A percentile compares a stretch with the other conserved stretches of the same genome.
phyloP scores from a whole-genome alignment of 2,888 invertebrate species.

The Pachymerium ferrugineum region DNA sequence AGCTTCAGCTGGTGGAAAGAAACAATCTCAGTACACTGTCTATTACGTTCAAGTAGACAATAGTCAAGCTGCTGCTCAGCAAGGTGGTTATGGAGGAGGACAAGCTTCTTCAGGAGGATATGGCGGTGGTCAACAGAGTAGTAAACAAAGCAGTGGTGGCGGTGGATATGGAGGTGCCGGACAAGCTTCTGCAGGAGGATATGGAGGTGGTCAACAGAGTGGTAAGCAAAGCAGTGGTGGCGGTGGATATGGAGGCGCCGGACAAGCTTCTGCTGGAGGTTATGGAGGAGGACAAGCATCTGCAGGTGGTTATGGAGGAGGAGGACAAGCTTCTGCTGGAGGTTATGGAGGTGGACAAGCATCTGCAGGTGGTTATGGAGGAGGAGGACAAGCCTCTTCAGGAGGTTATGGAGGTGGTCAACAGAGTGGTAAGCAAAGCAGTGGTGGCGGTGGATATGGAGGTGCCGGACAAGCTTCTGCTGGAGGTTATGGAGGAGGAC shows the following conservation, averaged over 20 bases:
- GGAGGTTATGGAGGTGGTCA: slow-evolving; percentile 10
- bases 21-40: not conserved
- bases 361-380: not conserved
- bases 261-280: not conserved
- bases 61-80: not conserved
- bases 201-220: not conserved
- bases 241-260: not conserved
- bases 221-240: not conserved
- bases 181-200: not conserved
- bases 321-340: not conserved
- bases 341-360: not conserved
- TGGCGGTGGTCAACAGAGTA: not conserved
- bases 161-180: not conserved
- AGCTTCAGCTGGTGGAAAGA: not conserved
- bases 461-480: not conserved
- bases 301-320: slow-evolving; percentile 4
- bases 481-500: not conserved
- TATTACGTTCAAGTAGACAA: slow-evolving; percentile 21
- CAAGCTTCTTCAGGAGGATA: not conserved
- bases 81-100: not conserved
- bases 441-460: not conserved
- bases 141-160: not conserved
- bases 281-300: not conserved
- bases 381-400: not conserved
- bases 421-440: not conserved